Base-by-base conservation (phyloP, 53 echinoderm and acorn worm species). In the Paracentrotus lividus region DNA sequence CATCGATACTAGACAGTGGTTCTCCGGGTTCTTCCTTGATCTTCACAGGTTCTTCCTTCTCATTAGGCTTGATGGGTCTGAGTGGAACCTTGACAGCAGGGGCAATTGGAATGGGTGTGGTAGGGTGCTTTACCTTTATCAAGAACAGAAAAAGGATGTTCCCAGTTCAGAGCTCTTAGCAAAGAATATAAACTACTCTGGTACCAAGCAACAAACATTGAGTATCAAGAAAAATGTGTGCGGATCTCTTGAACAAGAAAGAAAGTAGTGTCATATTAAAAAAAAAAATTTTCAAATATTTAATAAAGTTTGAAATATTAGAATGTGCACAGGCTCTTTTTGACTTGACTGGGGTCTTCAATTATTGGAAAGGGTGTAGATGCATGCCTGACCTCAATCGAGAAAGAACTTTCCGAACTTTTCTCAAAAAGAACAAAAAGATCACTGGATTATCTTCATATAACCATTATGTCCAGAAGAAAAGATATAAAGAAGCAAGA, bases 1-100 rank as follows among this genome's bases (percentile, higher is more conserved):
- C 94, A 87, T 97, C 97, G 27, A 97, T 96, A 55, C 94, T 94
- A 36, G 97, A 97, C 20, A 97, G 15, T 20, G 95, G 88, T 66
- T 96, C 96, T 20, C 75, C 53, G 33, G 59, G 64, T 42, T 93
- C 96, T 12, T 85, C 51, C n/a, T 85, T 81, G 1, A 42, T 34
- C 59, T 89, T 78, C 24, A 90, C 92, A 1, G 76, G 29, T 12
- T 69, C 90, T 49, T 47, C 90, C 40, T 47, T 68, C 52, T 68
- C 90, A 45, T 16, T 77, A 77, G 94, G 88, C 31, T 88, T 88
- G 69, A 88, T 0, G 9, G 49, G 81, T 81, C 47, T 81, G 1
- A 81, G 45, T n/a, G 81, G 44, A 21, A 47, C 55, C 32, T 90
- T 94, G 27, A 77, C 45, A 16, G 78, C 94, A 31, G 94, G 77